Base-by-base conservation (phyloP, 2,113 vertebrate species). In the Lynx canadensis region DNA sequence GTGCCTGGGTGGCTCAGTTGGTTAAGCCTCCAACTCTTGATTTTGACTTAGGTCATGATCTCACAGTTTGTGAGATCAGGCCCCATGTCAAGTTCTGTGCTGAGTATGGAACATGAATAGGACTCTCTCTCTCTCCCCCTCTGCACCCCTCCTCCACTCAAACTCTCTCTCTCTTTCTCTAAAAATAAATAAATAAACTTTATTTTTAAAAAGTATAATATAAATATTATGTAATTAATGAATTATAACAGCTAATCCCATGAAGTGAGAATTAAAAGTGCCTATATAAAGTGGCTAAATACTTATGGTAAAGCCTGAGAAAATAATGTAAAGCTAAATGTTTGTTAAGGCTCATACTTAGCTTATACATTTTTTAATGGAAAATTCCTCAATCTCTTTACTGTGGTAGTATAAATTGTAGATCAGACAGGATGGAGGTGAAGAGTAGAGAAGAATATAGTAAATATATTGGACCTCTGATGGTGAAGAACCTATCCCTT, bases 181-280 rank as follows among this genome's bases (percentile, higher is more conserved):
- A 21, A 60, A 60, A 60, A 60, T 60, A 60, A 23, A 55, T 55
- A 55, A 55, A 23, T 60, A 60, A 60, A 60, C 57, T 60, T 60
- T 9, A 60, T 60, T 60, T 60, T 60, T 1, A 94, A 84, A 89
- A 0, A 85, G n/a, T 7, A 83, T 50, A 91, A 73, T 65, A 60
- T 74, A 21, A 86, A 91, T 57, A 15, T 31, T 83, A 60, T 45
- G 18, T 82, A 95, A 29, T 90, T 90, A 91, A 69, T 57, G 31
- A 94, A 86, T 91, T 85, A 65, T 27, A 91, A 82, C 7, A 91
- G 76, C 29, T 19, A 91, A 96, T 80, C 81, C 7, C 52, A 93
- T 52, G 8, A 88, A 93, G 13, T 85, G 18, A 91, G 65, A 89
- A 92, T 76, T 84, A 65, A 89, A 97, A 91, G 5, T 91, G 27